phyloP scores from a whole-genome alignment of 2,888 invertebrate genomes.

The Timandra comae region DNA sequence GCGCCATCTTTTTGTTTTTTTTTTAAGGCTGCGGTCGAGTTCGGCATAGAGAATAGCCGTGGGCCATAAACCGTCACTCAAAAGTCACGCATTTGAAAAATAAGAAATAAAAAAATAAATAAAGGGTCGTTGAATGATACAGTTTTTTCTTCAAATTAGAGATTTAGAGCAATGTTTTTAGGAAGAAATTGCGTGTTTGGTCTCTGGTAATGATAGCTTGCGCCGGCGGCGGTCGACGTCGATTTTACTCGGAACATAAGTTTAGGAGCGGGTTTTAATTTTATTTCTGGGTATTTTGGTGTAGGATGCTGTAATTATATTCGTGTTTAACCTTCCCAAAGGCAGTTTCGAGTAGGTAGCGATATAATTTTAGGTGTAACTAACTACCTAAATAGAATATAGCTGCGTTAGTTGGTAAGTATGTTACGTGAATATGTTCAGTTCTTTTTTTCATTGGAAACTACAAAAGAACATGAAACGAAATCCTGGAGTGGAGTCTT shows the following conservation, averaged over 20 bases:
- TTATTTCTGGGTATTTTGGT: constrained; percentile 22
- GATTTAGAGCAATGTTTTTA: constrained; percentile 50
- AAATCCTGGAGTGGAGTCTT: no score
- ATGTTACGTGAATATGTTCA: no score
- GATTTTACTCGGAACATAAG: constrained; percentile 22
- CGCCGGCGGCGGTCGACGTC: constrained; percentile 23
- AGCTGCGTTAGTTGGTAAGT: no score
- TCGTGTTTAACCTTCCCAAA: constrained; percentile 11
- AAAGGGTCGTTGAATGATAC: constrained; percentile 68
- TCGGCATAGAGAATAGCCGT: constrained; percentile 56
- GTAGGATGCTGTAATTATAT: constrained; percentile 17
- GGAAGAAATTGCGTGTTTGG: constrained; percentile 68
- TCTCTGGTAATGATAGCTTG: constrained; percentile 60
- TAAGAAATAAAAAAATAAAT: constrained; percentile 43
- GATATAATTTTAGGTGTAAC: constrained; percentile 1
- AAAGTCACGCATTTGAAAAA: constrained; percentile 65
- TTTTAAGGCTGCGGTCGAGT: constrained; percentile 47
- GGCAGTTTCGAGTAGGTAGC: constrained; percentile 10
- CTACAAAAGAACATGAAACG: no score
- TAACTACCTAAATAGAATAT: no score
- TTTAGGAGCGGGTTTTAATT: constrained; percentile 19
- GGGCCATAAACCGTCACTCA: constrained; percentile 70
- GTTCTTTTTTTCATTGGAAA: no score
- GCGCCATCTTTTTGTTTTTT: constrained; percentile 59
- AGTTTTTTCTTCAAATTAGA: constrained; percentile 74